Conservation (phyloP, 2,888 invertebrate species). For the Amphipoea oculea region DNA sequence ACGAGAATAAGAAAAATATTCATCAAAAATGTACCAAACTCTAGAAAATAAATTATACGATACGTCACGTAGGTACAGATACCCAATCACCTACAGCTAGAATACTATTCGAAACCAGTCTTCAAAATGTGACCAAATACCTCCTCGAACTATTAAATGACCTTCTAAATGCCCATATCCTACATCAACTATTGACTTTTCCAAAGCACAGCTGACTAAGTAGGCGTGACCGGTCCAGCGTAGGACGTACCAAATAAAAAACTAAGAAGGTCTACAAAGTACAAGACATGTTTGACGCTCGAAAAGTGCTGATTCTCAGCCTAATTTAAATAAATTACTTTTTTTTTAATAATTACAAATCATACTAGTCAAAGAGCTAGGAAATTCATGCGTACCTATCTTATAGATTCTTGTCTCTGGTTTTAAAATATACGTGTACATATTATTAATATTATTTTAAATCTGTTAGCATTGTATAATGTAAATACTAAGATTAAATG, state of each 20-base stretch:
- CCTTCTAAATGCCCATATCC: conserved; percentile 60
- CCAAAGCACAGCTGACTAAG: conserved; percentile 55
- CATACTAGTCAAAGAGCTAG: not conserved
- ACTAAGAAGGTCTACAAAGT: conserved; percentile 32
- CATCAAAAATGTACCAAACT: not conserved
- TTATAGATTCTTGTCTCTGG: too few species aligned
- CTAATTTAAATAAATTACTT: too few species aligned
- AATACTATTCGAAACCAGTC: not conserved
- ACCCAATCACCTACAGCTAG: not conserved
- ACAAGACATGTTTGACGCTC: not conserved
- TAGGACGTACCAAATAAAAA: not conserved
- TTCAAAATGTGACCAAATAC: conserved; percentile 41
- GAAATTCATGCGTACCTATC: not conserved
- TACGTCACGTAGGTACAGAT: not conserved
- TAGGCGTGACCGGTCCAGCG: conserved; percentile 54
- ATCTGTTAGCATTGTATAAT: not conserved
- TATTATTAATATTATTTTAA: too few species aligned
- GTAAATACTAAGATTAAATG: not conserved
- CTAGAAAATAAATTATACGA: not conserved
- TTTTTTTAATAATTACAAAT: not conserved
- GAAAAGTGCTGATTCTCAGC: too few species aligned
- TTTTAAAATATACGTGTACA: too few species aligned
- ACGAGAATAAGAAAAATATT: not conserved
- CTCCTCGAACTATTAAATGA: conserved; percentile 27
- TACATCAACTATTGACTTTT: conserved; percentile 54